Evolutionary conservation across 2,113 vertebrate genomes (phyloP).

Genomic region (Paramisgurnus dabryanus): DNA sequence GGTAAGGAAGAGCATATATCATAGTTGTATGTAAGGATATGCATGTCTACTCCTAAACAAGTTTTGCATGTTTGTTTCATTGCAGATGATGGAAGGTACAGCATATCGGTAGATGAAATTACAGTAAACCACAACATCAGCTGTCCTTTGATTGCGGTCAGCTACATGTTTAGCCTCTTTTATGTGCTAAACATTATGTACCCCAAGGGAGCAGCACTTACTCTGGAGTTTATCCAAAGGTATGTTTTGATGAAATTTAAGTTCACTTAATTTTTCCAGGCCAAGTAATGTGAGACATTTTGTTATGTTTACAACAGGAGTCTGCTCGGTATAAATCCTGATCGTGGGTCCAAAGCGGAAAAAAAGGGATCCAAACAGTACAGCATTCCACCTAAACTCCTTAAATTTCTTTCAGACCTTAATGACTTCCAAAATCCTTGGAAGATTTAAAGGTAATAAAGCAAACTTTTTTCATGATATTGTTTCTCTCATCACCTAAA

Average conservation of each 20-base stretch:
- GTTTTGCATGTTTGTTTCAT: background rate
- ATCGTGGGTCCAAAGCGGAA: constrained; percentile 2
- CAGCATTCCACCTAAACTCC: background rate
- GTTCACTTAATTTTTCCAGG: background rate
- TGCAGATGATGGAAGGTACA: constrained; percentile 14
- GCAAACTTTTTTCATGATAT: background rate
- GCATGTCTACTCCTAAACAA: background rate
- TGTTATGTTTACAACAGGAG: background rate
- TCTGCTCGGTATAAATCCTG: background rate
- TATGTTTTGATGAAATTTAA: background rate
- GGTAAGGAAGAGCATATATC: background rate
- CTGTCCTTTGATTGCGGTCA: constrained; percentile 7
- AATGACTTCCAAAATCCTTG: constrained; percentile 14
- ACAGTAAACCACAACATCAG: background rate
- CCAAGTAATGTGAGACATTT: background rate
- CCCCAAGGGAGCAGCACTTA: constrained; percentile 14
- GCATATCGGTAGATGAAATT: background rate
- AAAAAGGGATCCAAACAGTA: background rate
- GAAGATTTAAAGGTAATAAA: background rate
- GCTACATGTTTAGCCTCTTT: constrained; percentile 20
- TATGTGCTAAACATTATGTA: background rate
- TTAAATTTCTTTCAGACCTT: constrained; percentile 6
- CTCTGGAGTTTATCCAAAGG: constrained; percentile 20
- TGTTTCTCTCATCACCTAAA: background rate
- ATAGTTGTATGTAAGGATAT: background rate